Percentiles rank a stretch among this genome's conserved stretches.
Evolutionary conservation across 92 coral and sea anemone species (phyloP).

Genomic region (Porites lobata): DNA sequence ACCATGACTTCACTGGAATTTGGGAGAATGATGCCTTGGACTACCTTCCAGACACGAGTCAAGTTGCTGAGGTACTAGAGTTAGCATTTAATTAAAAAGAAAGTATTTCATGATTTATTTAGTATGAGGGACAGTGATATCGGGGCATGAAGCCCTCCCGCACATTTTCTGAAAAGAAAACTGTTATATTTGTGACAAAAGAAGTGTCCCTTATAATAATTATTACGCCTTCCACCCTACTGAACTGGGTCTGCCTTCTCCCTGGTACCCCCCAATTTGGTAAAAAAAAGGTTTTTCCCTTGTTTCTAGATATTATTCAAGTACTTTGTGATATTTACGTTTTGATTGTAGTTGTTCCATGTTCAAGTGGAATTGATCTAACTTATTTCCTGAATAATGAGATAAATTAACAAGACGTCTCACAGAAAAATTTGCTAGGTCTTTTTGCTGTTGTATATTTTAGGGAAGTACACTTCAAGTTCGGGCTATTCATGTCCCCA

Average conservation of each 20-base stretch:
- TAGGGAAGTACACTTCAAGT: background rate
- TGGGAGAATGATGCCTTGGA: background rate
- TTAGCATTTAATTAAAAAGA: background rate
- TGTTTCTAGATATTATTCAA: background rate
- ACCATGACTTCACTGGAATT: background rate
- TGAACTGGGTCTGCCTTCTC: too few species aligned
- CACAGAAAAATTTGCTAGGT: background rate
- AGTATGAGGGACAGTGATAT: too few species aligned
- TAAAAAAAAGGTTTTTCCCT: too few species aligned
- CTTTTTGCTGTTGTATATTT: background rate
- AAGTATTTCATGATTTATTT: too few species aligned
- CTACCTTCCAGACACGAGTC: conserved; percentile 10
- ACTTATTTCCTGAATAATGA: conserved; percentile 1
- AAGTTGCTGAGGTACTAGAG: conserved; percentile 4
- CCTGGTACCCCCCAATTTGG: too few species aligned
- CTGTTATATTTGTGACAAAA: too few species aligned
- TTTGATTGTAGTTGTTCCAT: background rate
- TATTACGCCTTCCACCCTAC: too few species aligned
- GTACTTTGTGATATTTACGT: background rate
- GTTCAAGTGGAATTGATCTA: background rate
- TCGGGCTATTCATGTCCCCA: conserved; percentile 1
- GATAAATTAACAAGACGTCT: background rate
- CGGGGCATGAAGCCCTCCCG: too few species aligned
- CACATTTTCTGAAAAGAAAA: too few species aligned
- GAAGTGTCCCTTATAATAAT: too few species aligned